These are phyloP conservation scores for Tholera decimalis DNA, from an alignment of 2,888 invertebrate genomes.

Conservation along the genomic window DNA sequence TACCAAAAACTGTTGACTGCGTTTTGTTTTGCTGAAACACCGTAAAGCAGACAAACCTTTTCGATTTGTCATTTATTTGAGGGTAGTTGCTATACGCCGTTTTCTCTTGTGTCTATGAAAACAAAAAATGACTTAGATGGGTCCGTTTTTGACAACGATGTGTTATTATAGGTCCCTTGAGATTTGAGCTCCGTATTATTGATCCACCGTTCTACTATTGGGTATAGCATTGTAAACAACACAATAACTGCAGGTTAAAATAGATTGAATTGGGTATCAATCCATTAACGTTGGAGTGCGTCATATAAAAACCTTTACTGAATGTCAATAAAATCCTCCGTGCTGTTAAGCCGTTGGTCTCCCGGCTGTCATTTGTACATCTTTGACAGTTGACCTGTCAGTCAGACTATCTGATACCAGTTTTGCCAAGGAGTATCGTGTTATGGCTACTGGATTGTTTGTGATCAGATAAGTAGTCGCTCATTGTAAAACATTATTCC, in stretches of 20 bases:
- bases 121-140: background rate
- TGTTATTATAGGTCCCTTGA: conserved; percentile 25
- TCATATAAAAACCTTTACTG: background rate
- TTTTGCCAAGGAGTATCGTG: no score
- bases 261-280: conserved; percentile 28
- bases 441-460: no score
- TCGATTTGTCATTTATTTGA: conserved; percentile 43
- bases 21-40: conserved; percentile 44
- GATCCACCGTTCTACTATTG: conserved; percentile 30
- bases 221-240: no score
- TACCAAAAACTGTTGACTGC: conserved; percentile 44
- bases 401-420: no score
- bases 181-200: conserved; percentile 43
- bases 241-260: conserved; percentile 10
- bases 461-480: no score
- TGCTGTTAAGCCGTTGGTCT: no score
- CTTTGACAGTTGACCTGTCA: no score
- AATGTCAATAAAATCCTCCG: no score
- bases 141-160: conserved; percentile 11
- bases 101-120: conserved; percentile 8
- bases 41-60: conserved; percentile 35
- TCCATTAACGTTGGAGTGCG: conserved; percentile 20
- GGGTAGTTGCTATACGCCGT: conserved; percentile 6
- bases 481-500: background rate
- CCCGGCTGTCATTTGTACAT: no score